Conservation (phyloP, 2,888 invertebrate species). For the Anagyrus pseudococci region DNA sequence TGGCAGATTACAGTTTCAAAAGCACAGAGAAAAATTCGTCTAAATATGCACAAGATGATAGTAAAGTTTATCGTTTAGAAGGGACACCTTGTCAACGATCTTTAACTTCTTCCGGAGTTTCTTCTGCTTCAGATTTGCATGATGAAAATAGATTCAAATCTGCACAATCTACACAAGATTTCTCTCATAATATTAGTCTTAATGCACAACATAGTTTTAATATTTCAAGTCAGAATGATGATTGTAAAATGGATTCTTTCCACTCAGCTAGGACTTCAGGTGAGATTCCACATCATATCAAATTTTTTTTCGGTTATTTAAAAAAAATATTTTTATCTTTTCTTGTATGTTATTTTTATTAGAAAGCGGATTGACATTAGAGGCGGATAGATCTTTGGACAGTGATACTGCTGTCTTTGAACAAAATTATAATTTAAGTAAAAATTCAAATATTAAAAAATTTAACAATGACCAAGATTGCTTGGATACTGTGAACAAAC, state of each 20-base stretch:
- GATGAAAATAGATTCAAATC: slow-evolving; percentile 50
- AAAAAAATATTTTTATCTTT: background rate
- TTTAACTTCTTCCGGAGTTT: slow-evolving; percentile 78
- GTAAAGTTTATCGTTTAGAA: slow-evolving; percentile 87
- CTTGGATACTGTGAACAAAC: no score
- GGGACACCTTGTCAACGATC: slow-evolving; percentile 80
- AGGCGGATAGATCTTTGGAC: slow-evolving; percentile 25
- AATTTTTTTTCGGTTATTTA: background rate
- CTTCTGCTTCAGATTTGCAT: slow-evolving; percentile 84
- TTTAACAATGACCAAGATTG: no score
- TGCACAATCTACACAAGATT: slow-evolving; percentile 2
- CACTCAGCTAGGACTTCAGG: slow-evolving; percentile 30
- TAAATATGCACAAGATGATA: slow-evolving; percentile 56
- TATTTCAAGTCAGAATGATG: background rate
- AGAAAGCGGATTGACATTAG: slow-evolving; percentile 28
- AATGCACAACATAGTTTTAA: slow-evolving; percentile 9
- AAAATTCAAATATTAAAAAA: slow-evolving; percentile 1
- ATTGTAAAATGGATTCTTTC: slow-evolving; percentile 20
- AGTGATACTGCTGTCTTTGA: slow-evolving; percentile 36
- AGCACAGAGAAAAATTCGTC: no score
- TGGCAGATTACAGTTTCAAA: no score
- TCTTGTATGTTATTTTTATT: no score
- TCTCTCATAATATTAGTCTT: slow-evolving; percentile 1
- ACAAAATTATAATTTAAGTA: slow-evolving; percentile 23
- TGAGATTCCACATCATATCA: slow-evolving; percentile 7